Evolutionary conservation across 2,113 vertebrate species (phyloP).

Genomic region (Talpa occidentalis): DNA sequence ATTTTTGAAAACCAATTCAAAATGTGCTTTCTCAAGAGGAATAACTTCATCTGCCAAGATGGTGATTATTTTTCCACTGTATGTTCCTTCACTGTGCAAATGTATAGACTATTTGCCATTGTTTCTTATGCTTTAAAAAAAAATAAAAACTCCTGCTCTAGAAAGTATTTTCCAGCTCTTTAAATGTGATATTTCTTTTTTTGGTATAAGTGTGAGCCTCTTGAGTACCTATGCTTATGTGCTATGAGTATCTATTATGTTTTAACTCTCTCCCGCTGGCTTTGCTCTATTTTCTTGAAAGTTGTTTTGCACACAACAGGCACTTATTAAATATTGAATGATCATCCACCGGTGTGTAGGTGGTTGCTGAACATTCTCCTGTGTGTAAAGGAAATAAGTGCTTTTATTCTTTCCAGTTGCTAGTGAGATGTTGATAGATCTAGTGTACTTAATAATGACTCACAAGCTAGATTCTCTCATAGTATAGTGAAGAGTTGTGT

Average conservation of each 20-base stretch:
- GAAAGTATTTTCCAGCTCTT: not conserved
- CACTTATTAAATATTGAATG: not conserved
- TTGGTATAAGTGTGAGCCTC: not conserved
- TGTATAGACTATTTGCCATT: not conserved
- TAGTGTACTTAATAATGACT: slow-evolving; percentile 18
- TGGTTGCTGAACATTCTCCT: slow-evolving; percentile 24
- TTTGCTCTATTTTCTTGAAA: not conserved
- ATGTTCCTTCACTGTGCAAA: not conserved
- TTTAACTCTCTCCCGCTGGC: not conserved
- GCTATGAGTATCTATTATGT: not conserved
- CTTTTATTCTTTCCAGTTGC: slow-evolving; percentile 34
- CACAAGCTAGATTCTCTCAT: slow-evolving; percentile 10
- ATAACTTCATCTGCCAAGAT: not conserved
- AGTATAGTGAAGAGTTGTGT: not conserved
- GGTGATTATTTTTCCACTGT: not conserved
- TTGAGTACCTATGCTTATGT: not conserved
- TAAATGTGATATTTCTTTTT: not conserved
- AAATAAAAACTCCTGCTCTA: not conserved
- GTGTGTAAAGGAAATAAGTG: slow-evolving; percentile 3
- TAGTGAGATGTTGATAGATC: not conserved
- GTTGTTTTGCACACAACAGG: not conserved
- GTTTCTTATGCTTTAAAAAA: not conserved
- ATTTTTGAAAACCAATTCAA: not conserved
- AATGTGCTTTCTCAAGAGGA: not conserved
- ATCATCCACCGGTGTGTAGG: slow-evolving; percentile 20